Percentiles rank a stretch among this genome's conserved stretches.
Conservation (phyloP, 1,140 invertebrate genomes). For the Achroia grisella region DNA sequence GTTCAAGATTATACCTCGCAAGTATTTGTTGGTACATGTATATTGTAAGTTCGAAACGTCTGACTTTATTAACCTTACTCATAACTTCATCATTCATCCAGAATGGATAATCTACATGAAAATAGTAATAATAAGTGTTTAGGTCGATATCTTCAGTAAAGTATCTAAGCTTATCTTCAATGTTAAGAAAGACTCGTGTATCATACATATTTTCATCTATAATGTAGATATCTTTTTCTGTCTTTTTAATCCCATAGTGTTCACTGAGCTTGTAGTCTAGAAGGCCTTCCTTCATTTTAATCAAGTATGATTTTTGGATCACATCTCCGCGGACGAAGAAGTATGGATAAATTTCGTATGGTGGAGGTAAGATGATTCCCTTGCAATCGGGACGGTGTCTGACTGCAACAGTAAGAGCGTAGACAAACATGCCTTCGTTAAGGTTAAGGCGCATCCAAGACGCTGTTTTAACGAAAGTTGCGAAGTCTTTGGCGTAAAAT, state of each 20-base stretch:
- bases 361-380: constrained; percentile 76
- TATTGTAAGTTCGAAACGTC: constrained; percentile 76
- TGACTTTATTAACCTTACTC: constrained; percentile 71
- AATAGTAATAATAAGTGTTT: constrained; percentile 81
- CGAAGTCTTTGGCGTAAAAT: constrained; percentile 79
- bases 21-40: constrained; percentile 77
- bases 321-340: constrained; percentile 76
- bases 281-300: constrained; percentile 71
- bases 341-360: constrained; percentile 81
- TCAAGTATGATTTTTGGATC: constrained; percentile 75
- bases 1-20: constrained; percentile 79
- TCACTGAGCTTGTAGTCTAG: constrained; percentile 55
- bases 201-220: constrained; percentile 64
- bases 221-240: constrained; percentile 53
- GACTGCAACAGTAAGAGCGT: constrained; percentile 76
- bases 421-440: constrained; percentile 79
- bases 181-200: constrained; percentile 51
- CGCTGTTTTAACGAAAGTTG: constrained; percentile 75
- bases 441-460: constrained; percentile 77
- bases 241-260: constrained; percentile 58
- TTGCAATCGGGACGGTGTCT: constrained; percentile 77
- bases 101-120: constrained; percentile 79
- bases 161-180: constrained; percentile 73
- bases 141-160: constrained; percentile 81
- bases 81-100: constrained; percentile 75